A percentile compares a stretch with the other conserved stretches of the same genome.
These are phyloP conservation scores for Echinometra lucunter DNA, from an alignment of 53 echinoderm and acorn worm genomes.

Conservation along the genomic window DNA sequence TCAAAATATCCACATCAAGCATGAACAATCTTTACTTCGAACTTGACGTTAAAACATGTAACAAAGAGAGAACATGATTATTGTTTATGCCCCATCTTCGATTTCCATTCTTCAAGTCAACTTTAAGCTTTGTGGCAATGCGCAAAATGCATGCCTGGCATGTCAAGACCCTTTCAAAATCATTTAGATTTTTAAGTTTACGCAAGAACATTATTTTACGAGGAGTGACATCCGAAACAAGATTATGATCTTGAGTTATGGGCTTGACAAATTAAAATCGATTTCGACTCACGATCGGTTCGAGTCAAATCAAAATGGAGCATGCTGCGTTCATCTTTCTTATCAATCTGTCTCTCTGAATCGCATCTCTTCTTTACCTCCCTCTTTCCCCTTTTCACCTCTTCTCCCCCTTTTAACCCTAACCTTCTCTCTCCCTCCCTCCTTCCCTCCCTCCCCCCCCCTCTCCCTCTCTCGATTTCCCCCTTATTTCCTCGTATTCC, in stretches of 20 bases:
- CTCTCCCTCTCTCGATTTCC: neutral
- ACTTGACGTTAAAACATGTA: too few species aligned
- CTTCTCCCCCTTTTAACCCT: neutral
- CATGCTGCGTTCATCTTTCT: neutral
- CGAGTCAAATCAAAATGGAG: neutral
- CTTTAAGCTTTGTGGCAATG: too few species aligned
- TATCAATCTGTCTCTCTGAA: neutral
- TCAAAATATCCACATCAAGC: too few species aligned
- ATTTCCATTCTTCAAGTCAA: too few species aligned
- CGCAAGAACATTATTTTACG: neutral
- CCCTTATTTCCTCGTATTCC: neutral
- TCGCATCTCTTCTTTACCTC: neutral
- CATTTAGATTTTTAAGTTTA: constrained; percentile 42
- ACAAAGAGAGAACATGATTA: too few species aligned
- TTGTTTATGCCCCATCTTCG: too few species aligned
- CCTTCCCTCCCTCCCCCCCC: neutral
- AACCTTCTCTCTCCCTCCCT: neutral
- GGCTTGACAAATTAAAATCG: constrained; percentile 46
- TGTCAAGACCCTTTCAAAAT: constrained; percentile 21
- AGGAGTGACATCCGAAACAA: constrained; percentile 9
- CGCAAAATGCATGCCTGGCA: neutral
- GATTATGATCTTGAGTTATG: constrained; percentile 58
- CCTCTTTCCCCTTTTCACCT: neutral
- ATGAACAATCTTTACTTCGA: too few species aligned
- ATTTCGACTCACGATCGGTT: constrained; percentile 55